Evolutionary conservation across 37 sponge, comb jelly and placozoan species (phyloP).

Genomic region (Spongia lamella): DNA sequence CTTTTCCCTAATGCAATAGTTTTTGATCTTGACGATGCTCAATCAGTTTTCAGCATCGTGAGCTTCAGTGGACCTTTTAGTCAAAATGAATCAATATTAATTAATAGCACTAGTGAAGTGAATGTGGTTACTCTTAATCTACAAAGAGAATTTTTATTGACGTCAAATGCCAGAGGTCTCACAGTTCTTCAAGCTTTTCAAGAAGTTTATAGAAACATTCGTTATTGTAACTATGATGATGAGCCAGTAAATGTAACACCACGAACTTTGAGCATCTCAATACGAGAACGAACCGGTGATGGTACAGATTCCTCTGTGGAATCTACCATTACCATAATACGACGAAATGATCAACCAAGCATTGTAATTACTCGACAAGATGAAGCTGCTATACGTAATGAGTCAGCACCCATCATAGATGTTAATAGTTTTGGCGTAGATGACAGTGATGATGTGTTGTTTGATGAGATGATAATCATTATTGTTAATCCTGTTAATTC

Average conservation of each 20-base stretch:
- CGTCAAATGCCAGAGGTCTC: neutral
- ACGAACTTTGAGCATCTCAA: slow-evolving; percentile 29
- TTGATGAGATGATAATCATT: slow-evolving; percentile 34
- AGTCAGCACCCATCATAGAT: slow-evolving; percentile 45
- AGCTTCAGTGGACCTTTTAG: too few relatives aligned
- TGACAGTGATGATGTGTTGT: slow-evolving; percentile 58
- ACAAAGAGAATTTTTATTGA: neutral
- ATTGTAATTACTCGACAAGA: slow-evolving; percentile 27
- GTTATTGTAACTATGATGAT: slow-evolving; percentile 65
- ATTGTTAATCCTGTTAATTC: slow-evolving; percentile 65
- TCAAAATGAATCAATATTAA: too few relatives aligned
- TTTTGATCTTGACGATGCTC: slow-evolving; percentile 17
- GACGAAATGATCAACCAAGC: slow-evolving; percentile 59
- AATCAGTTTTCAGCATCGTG: neutral
- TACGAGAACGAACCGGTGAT: slow-evolving; percentile 4
- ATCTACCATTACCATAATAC: slow-evolving; percentile 30
- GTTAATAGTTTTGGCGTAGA: slow-evolving; percentile 32
- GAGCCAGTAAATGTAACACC: slow-evolving; percentile 55
- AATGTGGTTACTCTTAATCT: neutral
- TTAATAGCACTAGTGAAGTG: too few relatives aligned
- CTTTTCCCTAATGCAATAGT: slow-evolving; percentile 21
- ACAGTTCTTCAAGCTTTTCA: neutral
- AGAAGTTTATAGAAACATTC: neutral
- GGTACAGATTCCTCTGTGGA: neutral
- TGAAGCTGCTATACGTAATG: slow-evolving; percentile 36